A percentile compares a stretch with the other conserved stretches of the same genome.
Evolutionary conservation across 2,797 vertebrate genomes (phyloP).

Genomic region (Sternotherus odoratus): DNA sequence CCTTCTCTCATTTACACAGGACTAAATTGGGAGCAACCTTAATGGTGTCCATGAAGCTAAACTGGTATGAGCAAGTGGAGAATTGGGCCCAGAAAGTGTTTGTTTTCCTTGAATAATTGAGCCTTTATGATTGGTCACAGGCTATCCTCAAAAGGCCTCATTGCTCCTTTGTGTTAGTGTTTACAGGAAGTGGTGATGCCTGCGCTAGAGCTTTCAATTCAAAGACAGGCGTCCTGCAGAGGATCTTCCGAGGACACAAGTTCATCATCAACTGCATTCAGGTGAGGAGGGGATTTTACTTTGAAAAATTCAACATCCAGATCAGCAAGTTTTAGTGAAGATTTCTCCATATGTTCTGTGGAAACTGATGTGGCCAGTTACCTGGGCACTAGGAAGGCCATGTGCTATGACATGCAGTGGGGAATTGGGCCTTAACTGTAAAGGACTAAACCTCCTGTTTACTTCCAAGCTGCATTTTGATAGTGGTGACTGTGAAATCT

Average conservation of each 20-base stretch:
- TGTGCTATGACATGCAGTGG: background rate
- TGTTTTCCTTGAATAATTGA: accelerated
- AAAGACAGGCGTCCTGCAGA: constrained; percentile 80
- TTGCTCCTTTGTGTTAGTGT: constrained; percentile 76
- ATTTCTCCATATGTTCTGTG: background rate
- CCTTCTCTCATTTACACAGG: background rate
- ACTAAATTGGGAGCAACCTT: background rate
- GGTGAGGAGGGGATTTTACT: constrained; percentile 70
- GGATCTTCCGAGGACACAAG: constrained; percentile 84
- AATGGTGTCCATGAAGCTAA: background rate
- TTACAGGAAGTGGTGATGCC: constrained; percentile 86
- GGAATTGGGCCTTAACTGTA: background rate
- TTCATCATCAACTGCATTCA: constrained; percentile 87
- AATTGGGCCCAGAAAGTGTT: background rate
- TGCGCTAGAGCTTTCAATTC: constrained; percentile 85
- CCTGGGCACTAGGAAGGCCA: background rate
- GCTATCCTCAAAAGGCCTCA: background rate
- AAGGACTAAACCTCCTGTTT: constrained; percentile 3
- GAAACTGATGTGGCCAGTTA: background rate
- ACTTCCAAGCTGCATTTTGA: background rate
- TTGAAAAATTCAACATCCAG: background rate
- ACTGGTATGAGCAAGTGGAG: background rate
- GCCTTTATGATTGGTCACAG: background rate
- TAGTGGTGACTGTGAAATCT: accelerated
- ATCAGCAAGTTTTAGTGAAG: background rate